These are phyloP conservation scores for Trachurus trachurus DNA, from an alignment of 2,797 vertebrate species.

Conservation along the genomic window DNA sequence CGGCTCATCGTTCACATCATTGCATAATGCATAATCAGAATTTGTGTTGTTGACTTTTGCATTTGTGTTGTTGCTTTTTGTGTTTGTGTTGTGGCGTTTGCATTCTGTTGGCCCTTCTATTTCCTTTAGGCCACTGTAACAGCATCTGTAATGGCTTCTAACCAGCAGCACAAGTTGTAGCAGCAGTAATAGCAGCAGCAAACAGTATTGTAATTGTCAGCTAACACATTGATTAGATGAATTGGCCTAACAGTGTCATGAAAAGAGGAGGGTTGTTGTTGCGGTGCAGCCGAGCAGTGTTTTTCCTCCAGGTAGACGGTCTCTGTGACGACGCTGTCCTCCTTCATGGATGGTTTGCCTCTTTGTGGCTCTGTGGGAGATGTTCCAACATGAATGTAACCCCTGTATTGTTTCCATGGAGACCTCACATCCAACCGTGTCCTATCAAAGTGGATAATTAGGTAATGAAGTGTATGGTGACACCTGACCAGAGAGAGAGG, in stretches of 20 bases:
- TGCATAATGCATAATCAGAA: no score
- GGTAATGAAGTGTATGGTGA: conserved; percentile 54
- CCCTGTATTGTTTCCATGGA: conserved; percentile 67
- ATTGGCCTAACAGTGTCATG: not conserved
- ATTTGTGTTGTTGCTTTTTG: no score
- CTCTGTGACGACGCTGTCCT: not conserved
- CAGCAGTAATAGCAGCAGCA: not conserved
- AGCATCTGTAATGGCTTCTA: not conserved
- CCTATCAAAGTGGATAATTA: conserved; percentile 69
- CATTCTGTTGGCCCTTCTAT: no score
- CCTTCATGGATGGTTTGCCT: conserved; percentile 46
- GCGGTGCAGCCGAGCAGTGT: not conserved
- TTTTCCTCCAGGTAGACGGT: not conserved
- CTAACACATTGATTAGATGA: not conserved
- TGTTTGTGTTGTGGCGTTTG: no score
- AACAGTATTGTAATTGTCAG: not conserved
- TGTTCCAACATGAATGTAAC: conserved; percentile 52
- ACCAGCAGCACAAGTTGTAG: not conserved
- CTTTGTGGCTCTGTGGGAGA: conserved; percentile 39
- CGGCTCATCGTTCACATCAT: no score
- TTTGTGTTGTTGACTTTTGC: no score
- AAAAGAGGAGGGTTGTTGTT: not conserved
- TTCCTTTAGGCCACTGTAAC: no score
- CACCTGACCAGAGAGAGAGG: not conserved
- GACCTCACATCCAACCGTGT: conserved; percentile 62